Conservation (phyloP, 1,140 invertebrate genomes). For the Cephus cinctus region DNA sequence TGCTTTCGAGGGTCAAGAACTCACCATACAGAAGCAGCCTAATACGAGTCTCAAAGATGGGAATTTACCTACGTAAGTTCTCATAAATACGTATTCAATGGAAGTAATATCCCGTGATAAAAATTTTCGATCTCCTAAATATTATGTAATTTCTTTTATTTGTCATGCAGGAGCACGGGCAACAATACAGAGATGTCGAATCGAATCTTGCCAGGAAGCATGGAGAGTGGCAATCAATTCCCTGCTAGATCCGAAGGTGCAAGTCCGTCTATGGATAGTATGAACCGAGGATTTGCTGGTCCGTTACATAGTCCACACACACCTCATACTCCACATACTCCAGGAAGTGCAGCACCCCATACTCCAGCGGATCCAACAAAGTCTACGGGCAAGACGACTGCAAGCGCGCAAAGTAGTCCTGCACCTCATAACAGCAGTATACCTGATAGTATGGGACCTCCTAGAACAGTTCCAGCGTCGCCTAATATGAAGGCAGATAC, state of each 20-base stretch:
- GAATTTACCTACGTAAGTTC: constrained; percentile 60
- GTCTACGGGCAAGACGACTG: constrained; percentile 35
- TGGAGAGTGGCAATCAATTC: constrained; percentile 46
- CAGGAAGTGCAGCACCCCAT: constrained; percentile 46
- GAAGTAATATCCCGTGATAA: constrained; percentile 2
- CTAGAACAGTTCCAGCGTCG: constrained; percentile 48
- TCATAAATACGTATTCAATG: constrained; percentile 10
- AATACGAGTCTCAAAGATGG: constrained; percentile 86
- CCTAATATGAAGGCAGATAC: constrained; percentile 52
- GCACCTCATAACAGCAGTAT: constrained; percentile 44
- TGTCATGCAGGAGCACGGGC: constrained; percentile 29
- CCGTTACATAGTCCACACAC: constrained; percentile 52
- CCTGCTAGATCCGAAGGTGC: constrained; percentile 42
- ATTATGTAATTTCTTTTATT: constrained; percentile 13
- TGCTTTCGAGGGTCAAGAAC: constrained; percentile 93
- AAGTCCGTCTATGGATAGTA: constrained; percentile 51
- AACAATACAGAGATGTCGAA: constrained; percentile 42
- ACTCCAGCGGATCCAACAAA: constrained; percentile 44
- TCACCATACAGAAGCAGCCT: constrained; percentile 95
- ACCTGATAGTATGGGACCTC: constrained; percentile 50
- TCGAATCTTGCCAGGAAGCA: constrained; percentile 40
- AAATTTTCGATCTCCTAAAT: neutral
- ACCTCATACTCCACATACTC: constrained; percentile 50
- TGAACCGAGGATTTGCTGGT: constrained; percentile 45
- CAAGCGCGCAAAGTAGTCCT: constrained; percentile 52